Conservation (phyloP, 1,140 invertebrate species). For the Bombus turneri region DNA sequence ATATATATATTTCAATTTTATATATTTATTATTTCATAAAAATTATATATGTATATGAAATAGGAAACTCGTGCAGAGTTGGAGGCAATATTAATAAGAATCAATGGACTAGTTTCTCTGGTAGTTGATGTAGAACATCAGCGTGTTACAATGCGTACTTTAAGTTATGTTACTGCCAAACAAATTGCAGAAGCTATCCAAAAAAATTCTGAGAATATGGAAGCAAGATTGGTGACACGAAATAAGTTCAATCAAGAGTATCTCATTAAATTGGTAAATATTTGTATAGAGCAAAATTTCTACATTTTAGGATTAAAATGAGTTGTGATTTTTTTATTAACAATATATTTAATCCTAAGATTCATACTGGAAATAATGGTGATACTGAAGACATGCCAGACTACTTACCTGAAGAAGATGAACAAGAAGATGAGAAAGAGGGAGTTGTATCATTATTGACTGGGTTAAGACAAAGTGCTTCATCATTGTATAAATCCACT, state of each 20-base stretch:
- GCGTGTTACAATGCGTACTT: constrained; percentile 80
- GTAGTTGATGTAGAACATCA: constrained; percentile 82
- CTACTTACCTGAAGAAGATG: constrained; percentile 81
- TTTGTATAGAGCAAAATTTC: not conserved
- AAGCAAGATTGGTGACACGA: constrained; percentile 80
- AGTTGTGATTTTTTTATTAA: constrained; percentile 22
- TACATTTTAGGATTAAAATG: not conserved
- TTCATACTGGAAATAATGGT: constrained; percentile 70
- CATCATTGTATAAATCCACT: constrained; percentile 80
- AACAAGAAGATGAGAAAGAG: constrained; percentile 78
- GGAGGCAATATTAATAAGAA: constrained; percentile 79
- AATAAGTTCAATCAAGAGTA: constrained; percentile 83
- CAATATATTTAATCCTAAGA: constrained; percentile 55
- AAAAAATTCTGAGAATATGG: constrained; percentile 78
- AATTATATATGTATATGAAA: constrained; percentile 1
- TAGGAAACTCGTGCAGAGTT: constrained; percentile 80
- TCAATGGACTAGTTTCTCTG: constrained; percentile 80
- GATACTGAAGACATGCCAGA: constrained; percentile 80
- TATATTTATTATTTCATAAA: not conserved
- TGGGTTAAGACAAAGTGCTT: constrained; percentile 80
- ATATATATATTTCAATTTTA: not conserved
- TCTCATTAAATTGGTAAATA: constrained; percentile 77
- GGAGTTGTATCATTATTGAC: constrained; percentile 81
- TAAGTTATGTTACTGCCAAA: constrained; percentile 78
- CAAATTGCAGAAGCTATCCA: constrained; percentile 81